These are phyloP conservation scores for Brachypterus glaber DNA, from an alignment of 2,888 invertebrate genomes.

Conservation along the genomic window DNA sequence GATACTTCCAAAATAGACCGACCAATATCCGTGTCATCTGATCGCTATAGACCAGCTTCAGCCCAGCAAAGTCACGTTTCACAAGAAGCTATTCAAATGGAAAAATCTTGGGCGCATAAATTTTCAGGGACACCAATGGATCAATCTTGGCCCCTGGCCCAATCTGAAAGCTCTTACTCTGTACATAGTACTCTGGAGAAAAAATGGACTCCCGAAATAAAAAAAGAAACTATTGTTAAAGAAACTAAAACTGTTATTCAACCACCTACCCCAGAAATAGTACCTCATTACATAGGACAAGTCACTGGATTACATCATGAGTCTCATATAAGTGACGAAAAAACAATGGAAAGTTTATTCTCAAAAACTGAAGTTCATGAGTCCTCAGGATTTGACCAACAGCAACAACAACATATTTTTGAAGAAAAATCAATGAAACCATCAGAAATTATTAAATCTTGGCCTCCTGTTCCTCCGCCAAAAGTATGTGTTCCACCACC, in stretches of 20 bases:
- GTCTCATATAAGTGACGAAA: constrained; percentile 31
- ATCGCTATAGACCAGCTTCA: constrained; percentile 24
- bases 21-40: not conserved
- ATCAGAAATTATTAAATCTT: constrained; percentile 43
- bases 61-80: constrained; percentile 39
- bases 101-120: constrained; percentile 56
- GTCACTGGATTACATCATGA: constrained; percentile 35
- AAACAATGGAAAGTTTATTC: constrained; percentile 26
- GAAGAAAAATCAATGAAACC: constrained; percentile 40
- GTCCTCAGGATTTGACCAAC: constrained; percentile 3
- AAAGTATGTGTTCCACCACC: constrained; percentile 41
- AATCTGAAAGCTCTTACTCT: constrained; percentile 34
- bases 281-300: constrained; percentile 38
- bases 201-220: constrained; percentile 34
- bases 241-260: constrained; percentile 26
- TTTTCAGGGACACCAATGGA: constrained; percentile 40
- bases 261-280: constrained; percentile 21
- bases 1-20: constrained; percentile 21
- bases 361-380: constrained; percentile 23
- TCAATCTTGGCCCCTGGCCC: constrained; percentile 43
- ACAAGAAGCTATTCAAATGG: constrained; percentile 56
- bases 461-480: constrained; percentile 38
- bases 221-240: constrained; percentile 23
- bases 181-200: constrained; percentile 36
- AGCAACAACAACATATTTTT: constrained; percentile 28